These are phyloP conservation scores for Caenorhabditis panamensis DNA, from an alignment of 2,888 invertebrate genomes.

Conservation along the genomic window DNA sequence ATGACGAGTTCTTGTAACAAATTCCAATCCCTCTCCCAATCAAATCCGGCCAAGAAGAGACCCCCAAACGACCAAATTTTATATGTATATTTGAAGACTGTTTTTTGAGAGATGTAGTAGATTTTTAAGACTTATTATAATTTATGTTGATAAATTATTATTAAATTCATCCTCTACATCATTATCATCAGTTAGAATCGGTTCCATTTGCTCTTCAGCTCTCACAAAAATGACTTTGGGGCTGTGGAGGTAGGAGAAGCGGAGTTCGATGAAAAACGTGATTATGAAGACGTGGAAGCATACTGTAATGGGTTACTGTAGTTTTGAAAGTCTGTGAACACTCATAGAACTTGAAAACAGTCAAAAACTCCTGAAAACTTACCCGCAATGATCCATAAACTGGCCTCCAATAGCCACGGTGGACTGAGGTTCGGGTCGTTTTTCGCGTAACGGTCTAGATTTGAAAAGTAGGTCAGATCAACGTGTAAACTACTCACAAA, in stretches of 20 bases:
- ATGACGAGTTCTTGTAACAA: constrained; percentile 45
- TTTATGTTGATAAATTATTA: background rate
- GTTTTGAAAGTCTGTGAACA: background rate
- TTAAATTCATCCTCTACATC: constrained; percentile 9
- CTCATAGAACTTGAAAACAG: too few relatives aligned
- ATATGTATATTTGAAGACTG: background rate
- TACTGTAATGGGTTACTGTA: constrained; percentile 26
- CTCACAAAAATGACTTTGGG: constrained; percentile 59
- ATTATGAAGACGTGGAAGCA: constrained; percentile 64
- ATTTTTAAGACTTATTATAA: background rate
- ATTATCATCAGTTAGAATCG: constrained; percentile 4
- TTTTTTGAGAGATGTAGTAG: background rate
- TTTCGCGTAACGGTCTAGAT: constrained; percentile 38
- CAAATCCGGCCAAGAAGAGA: background rate
- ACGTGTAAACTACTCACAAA: constrained; percentile 44
- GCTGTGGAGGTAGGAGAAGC: constrained; percentile 65
- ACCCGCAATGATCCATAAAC: constrained; percentile 53
- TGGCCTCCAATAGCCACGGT: constrained; percentile 41
- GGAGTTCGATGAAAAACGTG: constrained; percentile 60
- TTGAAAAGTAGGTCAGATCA: too few relatives aligned
- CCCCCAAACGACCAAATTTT: constrained; percentile 8
- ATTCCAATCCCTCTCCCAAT: too few relatives aligned
- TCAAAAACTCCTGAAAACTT: too few relatives aligned
- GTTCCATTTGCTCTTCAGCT: constrained; percentile 7
- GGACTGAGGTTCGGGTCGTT: constrained; percentile 24